These are phyloP conservation scores for Ormyrus labotus DNA, from an alignment of 2,888 invertebrate species.

Conservation along the genomic window DNA sequence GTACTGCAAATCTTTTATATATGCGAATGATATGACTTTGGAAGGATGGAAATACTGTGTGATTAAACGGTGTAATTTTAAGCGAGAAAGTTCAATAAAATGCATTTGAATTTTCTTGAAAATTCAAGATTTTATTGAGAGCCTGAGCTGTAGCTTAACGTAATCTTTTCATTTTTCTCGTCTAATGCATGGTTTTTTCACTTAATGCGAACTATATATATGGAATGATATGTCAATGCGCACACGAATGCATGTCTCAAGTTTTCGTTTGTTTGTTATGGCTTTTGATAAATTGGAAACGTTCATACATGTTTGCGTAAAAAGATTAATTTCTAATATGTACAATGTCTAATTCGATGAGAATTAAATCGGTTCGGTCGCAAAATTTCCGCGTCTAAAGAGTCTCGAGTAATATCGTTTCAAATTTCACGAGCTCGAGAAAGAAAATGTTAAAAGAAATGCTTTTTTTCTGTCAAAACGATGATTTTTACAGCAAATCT, in stretches of 20 bases:
- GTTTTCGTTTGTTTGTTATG: slow-evolving; percentile 8
- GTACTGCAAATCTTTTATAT: neutral
- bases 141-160: slow-evolving; percentile 4
- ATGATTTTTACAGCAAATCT: slow-evolving; percentile 9
- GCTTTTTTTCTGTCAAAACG: slow-evolving; percentile 32
- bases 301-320: neutral
- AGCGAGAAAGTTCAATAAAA: slow-evolving; percentile 2
- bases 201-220: neutral
- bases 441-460: neutral
- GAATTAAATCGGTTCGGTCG: neutral
- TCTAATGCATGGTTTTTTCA: slow-evolving; percentile 31
- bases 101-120: slow-evolving; percentile 11
- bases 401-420: too few relatives aligned
- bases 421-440: too few relatives aligned
- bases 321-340: neutral
- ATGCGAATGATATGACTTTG: slow-evolving; percentile 28
- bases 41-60: slow-evolving; percentile 29
- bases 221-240: slow-evolving; percentile 23
- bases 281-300: slow-evolving; percentile 24
- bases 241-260: slow-evolving; percentile 38
- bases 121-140: slow-evolving; percentile 22
- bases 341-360: neutral
- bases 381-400: too few relatives aligned
- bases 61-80: neutral
- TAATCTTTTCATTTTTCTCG: slow-evolving; percentile 18